Evolutionary conservation across 2,113 vertebrate species (phyloP), one percentile per base, ranked within the genome.

Genomic region (Catharus fuscescens): DNA sequence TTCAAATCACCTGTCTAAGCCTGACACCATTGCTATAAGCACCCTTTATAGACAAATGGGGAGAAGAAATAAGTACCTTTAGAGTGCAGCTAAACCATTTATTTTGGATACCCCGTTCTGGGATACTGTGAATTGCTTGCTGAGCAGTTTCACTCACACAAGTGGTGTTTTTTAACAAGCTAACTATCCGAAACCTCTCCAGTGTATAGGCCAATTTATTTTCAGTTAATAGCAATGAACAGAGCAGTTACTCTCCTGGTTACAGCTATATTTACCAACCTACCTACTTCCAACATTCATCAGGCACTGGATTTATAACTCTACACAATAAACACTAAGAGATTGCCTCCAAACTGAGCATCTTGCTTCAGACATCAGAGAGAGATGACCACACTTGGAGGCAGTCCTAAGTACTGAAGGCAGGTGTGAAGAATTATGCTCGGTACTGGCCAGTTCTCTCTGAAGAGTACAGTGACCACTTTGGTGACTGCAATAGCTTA

Each of bases 101-200:
- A 42, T 36, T 70, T 42, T 52, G 18, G 14, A 60, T 20, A 38
- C 1, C 5, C 8, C 4, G 2, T 52, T 60, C 52, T 74, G 42
- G 17, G 52, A 81, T 26, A 48, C n/a, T 28, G 31, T 48, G 31
- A 87, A 62, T n/a, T 86, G 24, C 26, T 34, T 23, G 20, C 59
- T 69, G 26, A 80, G 29, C 14, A 54, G 32, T 67, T 92, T 67
- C 16, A 50, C 10, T 76, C 29, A 53, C 28, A 34, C 3, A 52
- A 45, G 15, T 16, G 7, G 4, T n/a, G 32, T 18, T 48, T 61
- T 61, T 28, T 6, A 11, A 65, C 50, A 76, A 18, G 19, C 32
- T 40, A 73, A 62, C 52, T 60, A 48, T 24, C 26, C 0, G 0
- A 70, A 38, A 70, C 5, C 18, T 48, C 34, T 74, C 21, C 32